Conservation (phyloP, 2,888 invertebrate species). For the Antheraea yamamai region DNA sequence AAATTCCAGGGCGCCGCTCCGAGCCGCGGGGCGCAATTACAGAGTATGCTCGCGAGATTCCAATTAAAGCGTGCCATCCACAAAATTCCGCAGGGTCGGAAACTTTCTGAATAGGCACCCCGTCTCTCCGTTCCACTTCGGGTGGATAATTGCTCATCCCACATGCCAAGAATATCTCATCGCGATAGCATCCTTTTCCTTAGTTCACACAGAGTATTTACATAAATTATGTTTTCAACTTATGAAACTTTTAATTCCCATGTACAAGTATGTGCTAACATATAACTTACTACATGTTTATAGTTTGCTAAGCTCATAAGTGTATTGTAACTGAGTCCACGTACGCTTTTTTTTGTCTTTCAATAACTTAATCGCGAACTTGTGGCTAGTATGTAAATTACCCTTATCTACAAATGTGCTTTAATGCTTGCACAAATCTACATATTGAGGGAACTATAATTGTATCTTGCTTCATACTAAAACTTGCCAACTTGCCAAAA, state of each 20-base stretch:
- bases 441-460: too few species aligned
- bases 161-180: conserved; percentile 69
- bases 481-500: too few species aligned
- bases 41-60: conserved; percentile 74
- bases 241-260: neutral
- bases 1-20: conserved; percentile 21
- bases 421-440: too few species aligned
- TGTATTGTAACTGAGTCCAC: neutral
- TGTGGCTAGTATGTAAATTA: too few species aligned
- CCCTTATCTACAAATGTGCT: too few species aligned
- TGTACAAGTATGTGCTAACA: neutral
- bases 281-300: neutral
- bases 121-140: conserved; percentile 21
- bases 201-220: conserved; percentile 40
- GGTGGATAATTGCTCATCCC: conserved; percentile 49
- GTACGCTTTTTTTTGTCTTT: too few species aligned
- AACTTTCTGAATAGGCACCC: conserved; percentile 24
- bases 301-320: neutral
- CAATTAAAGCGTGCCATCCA: conserved; percentile 79
- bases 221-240: conserved; percentile 15
- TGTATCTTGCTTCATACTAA: too few species aligned
- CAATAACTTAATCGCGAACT: too few species aligned
- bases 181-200: conserved; percentile 44
- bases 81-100: conserved; percentile 73
- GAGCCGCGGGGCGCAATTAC: conserved; percentile 61